phyloP scores from a whole-genome alignment of 2,113 vertebrate genomes.

The Corythoichthys intestinalis region DNA sequence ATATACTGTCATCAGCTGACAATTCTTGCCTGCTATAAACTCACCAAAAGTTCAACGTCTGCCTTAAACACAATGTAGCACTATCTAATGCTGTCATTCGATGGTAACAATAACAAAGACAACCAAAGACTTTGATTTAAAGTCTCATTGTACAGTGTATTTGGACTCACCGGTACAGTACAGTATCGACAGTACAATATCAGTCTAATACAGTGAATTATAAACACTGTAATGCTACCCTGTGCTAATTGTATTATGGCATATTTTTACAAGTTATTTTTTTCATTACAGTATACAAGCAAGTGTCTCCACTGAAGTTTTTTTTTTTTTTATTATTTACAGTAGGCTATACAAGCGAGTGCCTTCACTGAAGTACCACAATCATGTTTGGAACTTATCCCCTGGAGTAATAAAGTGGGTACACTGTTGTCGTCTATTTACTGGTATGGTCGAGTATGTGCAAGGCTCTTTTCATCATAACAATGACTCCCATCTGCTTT shows the following conservation, averaged over 20 bases:
- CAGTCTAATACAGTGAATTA: too few species aligned
- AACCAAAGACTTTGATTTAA: too few species aligned
- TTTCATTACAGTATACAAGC: too few species aligned
- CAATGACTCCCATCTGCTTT: constrained; percentile 4
- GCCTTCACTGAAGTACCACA: too few species aligned
- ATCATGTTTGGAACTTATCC: too few species aligned
- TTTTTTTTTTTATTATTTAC: too few species aligned
- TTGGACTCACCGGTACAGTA: neutral
- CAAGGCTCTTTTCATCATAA: neutral
- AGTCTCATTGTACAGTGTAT: neutral
- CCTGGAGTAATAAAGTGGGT: too few species aligned
- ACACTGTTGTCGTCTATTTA: neutral
- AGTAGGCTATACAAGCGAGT: too few species aligned
- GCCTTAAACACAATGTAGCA: neutral
- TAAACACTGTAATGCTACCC: too few species aligned
- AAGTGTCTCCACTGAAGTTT: too few species aligned
- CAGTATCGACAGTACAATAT: neutral
- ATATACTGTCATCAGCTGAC: constrained; percentile 21
- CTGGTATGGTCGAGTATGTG: neutral
- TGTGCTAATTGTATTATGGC: too few species aligned
- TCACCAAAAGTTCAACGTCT: neutral
- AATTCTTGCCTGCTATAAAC: neutral
- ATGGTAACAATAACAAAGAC: neutral
- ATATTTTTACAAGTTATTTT: too few species aligned
- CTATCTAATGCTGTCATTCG: neutral